Evolutionary conservation across 1,140 invertebrate species (phyloP), one percentile per base, ranked within the genome.

Genomic region (Bombyx mandarina): DNA sequence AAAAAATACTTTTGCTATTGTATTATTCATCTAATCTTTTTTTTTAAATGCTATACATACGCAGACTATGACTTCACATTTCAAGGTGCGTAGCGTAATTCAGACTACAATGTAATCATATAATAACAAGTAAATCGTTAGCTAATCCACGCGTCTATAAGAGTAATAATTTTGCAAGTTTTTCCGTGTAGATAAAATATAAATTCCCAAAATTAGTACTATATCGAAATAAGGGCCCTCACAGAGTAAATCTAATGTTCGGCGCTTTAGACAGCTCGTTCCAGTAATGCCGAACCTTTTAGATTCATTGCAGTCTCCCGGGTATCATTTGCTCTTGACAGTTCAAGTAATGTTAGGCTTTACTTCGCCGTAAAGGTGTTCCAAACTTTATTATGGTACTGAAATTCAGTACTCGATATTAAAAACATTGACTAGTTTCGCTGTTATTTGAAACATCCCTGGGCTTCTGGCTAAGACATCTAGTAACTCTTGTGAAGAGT

Each of bases 281-380:
- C 45, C n/a, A 46, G n/a, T 46, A 46, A 8, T 12, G 2, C 45
- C 3, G n/a, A 46, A 1, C 6, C 8, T 8, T 46, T 9, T 12
- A 46, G n/a, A 46, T 9, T 46, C 45, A 12, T 35, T 35, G 26
- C 26, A 35, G 26, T 35, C 26, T 35, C 26, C 26, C 26, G 26
- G 26, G 26, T 35, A 7, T 10, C 51, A 45, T 48, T 45, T 65
- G 65, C 52, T 56, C 48, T 52, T 58, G 63, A 63, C 65, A 67
- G 57, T 42, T 55, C 45, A 22, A 54, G 57, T 46, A 57, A 61
- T 57, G 52, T 43, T 51, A 49, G 53, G 57, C 55, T 58, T 58
- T 62, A 58, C 49, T 61, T 50, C 46, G 56, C 46, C 53, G 55
- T 62, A 60, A 67, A 64, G 63, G 57, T 67, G 57, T 62, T 62